Evolutionary conservation across 2,888 invertebrate species (phyloP), one percentile per base, ranked within the genome.

Genomic region (Oeneis ivallda): DNA sequence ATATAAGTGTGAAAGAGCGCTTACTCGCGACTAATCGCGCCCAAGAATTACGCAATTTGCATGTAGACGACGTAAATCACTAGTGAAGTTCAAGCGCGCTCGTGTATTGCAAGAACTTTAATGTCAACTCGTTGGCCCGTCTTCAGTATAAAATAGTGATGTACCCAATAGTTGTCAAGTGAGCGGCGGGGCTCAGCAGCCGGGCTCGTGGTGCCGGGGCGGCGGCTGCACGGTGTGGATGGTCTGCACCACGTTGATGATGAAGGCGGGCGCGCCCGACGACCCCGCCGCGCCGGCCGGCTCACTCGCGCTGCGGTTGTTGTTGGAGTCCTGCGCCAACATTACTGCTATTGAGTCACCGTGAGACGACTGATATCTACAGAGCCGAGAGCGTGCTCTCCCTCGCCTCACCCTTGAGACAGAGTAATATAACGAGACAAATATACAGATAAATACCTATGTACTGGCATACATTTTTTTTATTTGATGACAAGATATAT

Each of bases 281-380:
- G 47, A 47, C 37, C 53, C 49, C 39, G 11, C 67, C 68, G 58
- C 64, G 8, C 64, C 68, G 19, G 50, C 66, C 37, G 19, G 68
- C 32, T 70, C 74, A 60, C 68, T 63, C 5, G 70, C 60, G 39
- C 68, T 75, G 26, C 74, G 69, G 65, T 80, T 79, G 72, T 80
- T 80, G 64, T 79, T 80, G 4, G 71, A 54, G 66, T 84, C 84
- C 82, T 84, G 78, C 13, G 19, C 56, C 43, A 50, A 53, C 26
- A 9, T 52, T 43, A 19, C 5, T 45, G 32, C 4, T 15, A 15
- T 34, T 10, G 7, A 26, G 11, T 17, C 15, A 13, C n/a, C 2
- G 4, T 45, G 4, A 13, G 1, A n/a, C 13, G 13, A 4, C 6
- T 13, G 43, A 13, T 5, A 45, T 45, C 7, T 45, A n/a, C 5